phyloP scores from a whole-genome alignment of 2,113 vertebrate species.

The Muntiacus reevesi region DNA sequence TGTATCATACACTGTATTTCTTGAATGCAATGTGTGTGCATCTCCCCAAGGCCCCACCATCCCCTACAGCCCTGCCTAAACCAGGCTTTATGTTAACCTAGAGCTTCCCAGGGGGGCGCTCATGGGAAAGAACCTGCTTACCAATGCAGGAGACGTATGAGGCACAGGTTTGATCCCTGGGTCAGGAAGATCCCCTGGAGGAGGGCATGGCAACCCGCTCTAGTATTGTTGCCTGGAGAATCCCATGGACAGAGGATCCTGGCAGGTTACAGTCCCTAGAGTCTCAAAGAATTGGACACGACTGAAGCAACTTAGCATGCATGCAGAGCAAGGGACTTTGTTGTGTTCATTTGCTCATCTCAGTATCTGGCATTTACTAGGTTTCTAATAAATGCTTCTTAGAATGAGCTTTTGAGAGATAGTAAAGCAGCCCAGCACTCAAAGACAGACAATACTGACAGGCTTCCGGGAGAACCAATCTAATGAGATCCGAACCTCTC shows the following conservation, averaged over 20 bases:
- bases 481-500: fast-evolving
- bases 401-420: neutral
- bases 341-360: neutral
- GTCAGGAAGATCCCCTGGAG: neutral
- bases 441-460: neutral
- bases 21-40: neutral
- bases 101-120: neutral
- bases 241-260: neutral
- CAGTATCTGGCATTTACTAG: neutral
- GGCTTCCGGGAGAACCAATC: neutral
- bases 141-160: neutral
- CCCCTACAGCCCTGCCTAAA: neutral
- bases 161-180: neutral
- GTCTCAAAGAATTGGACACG: neutral
- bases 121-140: neutral
- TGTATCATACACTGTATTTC: neutral
- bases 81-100: neutral
- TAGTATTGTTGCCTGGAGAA: neutral
- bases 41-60: fast-evolving
- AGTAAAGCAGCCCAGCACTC: neutral
- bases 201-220: neutral
- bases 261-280: neutral
- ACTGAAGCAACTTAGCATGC: neutral
- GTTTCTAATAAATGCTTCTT: neutral
- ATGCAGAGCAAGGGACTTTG: neutral